These are phyloP conservation scores for Conistra vaccinii DNA, from an alignment of 2,888 invertebrate genomes.

Conservation along the genomic window DNA sequence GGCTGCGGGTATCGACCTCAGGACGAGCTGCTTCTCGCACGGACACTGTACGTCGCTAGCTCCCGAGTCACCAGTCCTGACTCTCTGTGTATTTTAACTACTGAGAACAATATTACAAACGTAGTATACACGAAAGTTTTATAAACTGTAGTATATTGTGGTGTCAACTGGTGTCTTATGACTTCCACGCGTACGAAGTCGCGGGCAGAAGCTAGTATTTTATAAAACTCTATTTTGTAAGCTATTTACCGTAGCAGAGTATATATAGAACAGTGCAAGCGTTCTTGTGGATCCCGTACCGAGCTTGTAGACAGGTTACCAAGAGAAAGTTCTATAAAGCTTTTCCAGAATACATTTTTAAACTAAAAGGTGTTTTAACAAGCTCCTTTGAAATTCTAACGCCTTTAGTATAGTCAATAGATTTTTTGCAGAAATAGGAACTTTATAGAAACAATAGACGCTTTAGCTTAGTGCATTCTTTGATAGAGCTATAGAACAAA, in stretches of 20 bases:
- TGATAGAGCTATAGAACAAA: not conserved
- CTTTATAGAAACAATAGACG: not conserved
- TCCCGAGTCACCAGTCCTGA: too few relatives aligned
- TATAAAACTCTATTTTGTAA: conserved; percentile 6
- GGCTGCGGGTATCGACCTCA: too few relatives aligned
- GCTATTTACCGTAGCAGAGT: conserved; percentile 15
- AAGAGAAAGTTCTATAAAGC: conserved; percentile 17
- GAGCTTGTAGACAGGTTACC: conserved; percentile 3
- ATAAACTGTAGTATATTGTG: too few relatives aligned
- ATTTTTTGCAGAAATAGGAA: not conserved
- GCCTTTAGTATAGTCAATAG: not conserved
- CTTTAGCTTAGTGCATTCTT: not conserved
- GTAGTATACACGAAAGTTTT: too few relatives aligned
- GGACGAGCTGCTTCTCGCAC: too few relatives aligned
- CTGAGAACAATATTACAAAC: too few relatives aligned
- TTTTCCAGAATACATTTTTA: conserved; percentile 2
- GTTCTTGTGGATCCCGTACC: conserved; percentile 5
- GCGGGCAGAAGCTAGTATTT: too few relatives aligned
- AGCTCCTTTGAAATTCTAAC: conserved; percentile 26
- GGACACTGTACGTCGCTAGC: too few relatives aligned
- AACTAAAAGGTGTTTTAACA: conserved; percentile 11
- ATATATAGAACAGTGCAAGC: conserved; percentile 27
- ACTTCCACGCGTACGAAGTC: too few relatives aligned
- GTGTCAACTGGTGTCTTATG: too few relatives aligned
- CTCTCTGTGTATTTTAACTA: too few relatives aligned